These are phyloP conservation scores for Poeciliopsis paucimaculata DNA, from an alignment of 2,797 vertebrate species.

Conservation along the genomic window DNA sequence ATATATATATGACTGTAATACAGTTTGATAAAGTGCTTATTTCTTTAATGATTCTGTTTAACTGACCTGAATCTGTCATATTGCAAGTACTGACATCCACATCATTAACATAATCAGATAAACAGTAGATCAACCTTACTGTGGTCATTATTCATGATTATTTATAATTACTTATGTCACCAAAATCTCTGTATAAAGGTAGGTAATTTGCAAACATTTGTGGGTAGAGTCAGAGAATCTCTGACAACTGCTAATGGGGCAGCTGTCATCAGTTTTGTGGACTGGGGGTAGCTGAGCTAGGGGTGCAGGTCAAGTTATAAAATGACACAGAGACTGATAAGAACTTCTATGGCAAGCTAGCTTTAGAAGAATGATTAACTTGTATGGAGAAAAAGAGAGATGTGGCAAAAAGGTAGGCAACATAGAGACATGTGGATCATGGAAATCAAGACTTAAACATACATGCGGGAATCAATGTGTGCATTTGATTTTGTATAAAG, in stretches of 20 bases:
- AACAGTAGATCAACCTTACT: slow-evolving; percentile 82
- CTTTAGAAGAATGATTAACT: slow-evolving; percentile 95
- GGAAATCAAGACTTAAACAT: slow-evolving; percentile 21
- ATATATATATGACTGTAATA: no score
- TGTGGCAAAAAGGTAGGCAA: slow-evolving; percentile 31
- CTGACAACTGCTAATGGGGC: slow-evolving; percentile 75
- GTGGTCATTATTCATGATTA: slow-evolving; percentile 56
- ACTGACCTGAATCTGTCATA: background rate
- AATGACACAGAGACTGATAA: slow-evolving; percentile 97
- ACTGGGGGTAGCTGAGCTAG: slow-evolving; percentile 58
- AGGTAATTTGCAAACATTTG: slow-evolving; percentile 63
- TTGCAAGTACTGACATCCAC: background rate
- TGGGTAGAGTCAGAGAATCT: slow-evolving; percentile 59
- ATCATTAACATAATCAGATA: slow-evolving; percentile 62
- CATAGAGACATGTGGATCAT: slow-evolving; percentile 12
- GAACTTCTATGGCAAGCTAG: slow-evolving; percentile 88
- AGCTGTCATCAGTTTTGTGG: slow-evolving; percentile 17
- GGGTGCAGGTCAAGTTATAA: slow-evolving; percentile 88
- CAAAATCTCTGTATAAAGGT: slow-evolving; percentile 75
- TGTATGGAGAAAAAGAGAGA: slow-evolving; percentile 41
- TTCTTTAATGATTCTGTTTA: background rate
- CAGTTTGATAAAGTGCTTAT: background rate
- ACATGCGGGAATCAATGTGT: background rate
- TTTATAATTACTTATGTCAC: slow-evolving; percentile 72
- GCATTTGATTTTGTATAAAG: slow-evolving; percentile 5